Base-by-base conservation (phyloP, 2,888 invertebrate genomes). In the Heliconius ismenius region DNA sequence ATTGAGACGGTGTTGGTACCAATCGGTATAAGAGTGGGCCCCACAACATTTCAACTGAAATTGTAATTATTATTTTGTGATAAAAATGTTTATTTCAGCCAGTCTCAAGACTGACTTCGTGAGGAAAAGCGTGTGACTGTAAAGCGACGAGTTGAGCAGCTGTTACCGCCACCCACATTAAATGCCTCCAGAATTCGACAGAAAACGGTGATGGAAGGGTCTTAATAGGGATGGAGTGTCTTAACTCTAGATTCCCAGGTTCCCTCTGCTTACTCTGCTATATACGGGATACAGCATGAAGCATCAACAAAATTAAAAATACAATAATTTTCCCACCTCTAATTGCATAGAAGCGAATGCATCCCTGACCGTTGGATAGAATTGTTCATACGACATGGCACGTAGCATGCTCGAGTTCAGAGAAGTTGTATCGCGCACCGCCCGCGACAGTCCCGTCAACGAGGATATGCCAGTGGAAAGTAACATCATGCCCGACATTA, bases 311-410 rank as follows among this genome's bases (percentile, higher is more conserved):
- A n/a, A 58, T 10, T n/a, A n/a, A 58, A n/a, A n/a, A 21, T 58
- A 4, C 4, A 28, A 28, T 32, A n/a, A 21, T n/a, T 70, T 36
- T 7, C 15, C n/a, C 81, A 92, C 93, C 87, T 93, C 91, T 69
- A 90, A 83, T 82, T 93, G 93, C 93, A 93, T 92, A 13, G 91
- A 86, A 10, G 89, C 86, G 80, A 93, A 91, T 28, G 92, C 89
- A 82, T 85, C 88, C 54, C 87, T 84, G 7, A 92, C 89, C 39
- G 89, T 86, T 0, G 90, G 86, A 76, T 92, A 90, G 74, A 83
- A 81, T 10, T 85, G 81, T 58, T 87, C 89, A 60, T 83, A 81
- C 15, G 86, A 76, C 88, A 93, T 86, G 4, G 92, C 89, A n/a
- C 88, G 88, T 64, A 84, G 83, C 93, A 93, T 91, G 86, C 91